Percentiles rank a stretch among this genome's conserved stretches.
phyloP scores from a whole-genome alignment of 2,888 invertebrate genomes.

The Esperia sulphurella region DNA sequence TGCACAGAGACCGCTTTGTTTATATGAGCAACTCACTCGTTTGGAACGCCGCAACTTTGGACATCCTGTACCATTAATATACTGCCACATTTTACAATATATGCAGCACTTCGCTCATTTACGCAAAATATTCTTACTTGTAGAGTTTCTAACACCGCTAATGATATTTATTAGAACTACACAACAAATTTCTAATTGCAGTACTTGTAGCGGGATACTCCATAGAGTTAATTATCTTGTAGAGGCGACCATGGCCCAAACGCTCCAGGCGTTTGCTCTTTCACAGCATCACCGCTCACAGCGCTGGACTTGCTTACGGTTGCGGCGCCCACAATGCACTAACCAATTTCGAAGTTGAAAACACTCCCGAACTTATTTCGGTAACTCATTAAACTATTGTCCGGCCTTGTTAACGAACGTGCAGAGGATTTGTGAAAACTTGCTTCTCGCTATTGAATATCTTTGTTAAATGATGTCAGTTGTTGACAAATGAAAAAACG shows the following conservation, averaged over 20 bases:
- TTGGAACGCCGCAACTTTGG: slow-evolving; percentile 35
- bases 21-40: slow-evolving; percentile 47
- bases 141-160: slow-evolving; percentile 30
- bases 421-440: slow-evolving; percentile 15
- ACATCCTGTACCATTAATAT: slow-evolving; percentile 17
- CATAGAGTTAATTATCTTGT: slow-evolving; percentile 72
- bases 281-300: slow-evolving; percentile 1
- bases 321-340: slow-evolving; percentile 36
- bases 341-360: slow-evolving; percentile 71
- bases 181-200: slow-evolving; percentile 63
- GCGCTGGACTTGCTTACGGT: slow-evolving; percentile 37
- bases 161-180: slow-evolving; percentile 59
- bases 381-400: slow-evolving; percentile 73
- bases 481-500: too few species aligned
- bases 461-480: too few species aligned
- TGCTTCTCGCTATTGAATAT: too few species aligned
- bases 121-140: slow-evolving; percentile 4
- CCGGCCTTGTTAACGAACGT: slow-evolving; percentile 47
- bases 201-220: slow-evolving; percentile 59
- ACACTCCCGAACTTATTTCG: slow-evolving; percentile 68
- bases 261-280: slow-evolving; percentile 43
- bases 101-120: slow-evolving; percentile 1
- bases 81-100: slow-evolving; percentile 11
- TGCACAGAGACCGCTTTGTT: slow-evolving; percentile 59
- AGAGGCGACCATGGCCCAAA: slow-evolving; percentile 39